Evolutionary conservation across 2,113 vertebrate genomes (phyloP), one percentile per base, ranked within the genome.

Genomic region (Amblyornis subalaris): DNA sequence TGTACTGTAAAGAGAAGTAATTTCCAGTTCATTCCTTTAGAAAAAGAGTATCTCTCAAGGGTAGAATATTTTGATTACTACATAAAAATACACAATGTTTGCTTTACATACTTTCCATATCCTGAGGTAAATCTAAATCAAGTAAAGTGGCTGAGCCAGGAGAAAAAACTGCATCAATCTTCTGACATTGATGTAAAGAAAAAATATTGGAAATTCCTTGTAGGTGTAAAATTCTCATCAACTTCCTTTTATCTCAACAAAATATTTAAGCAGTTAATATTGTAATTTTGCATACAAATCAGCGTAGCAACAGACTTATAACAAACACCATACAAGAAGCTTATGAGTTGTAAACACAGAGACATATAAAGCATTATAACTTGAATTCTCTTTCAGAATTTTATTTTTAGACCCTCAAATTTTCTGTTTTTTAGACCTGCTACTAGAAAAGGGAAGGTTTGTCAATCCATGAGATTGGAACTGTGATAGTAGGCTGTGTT

Each of bases 61-160:
- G 40, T 62, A 94, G 54, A 93, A 50, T 73, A 90, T 90, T 95
- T 90, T 81, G 45, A 73, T 85, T 82, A 33, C 33, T 91, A 24
- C 40, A 85, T 82, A 84, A 92, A 86, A 94, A 79, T 55, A 61
- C 16, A 55, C 10, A 55, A 29, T 54, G 13, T 36, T 95, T 88
- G 14, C 57, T 85, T 91, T 69, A 87, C 45, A 80, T 75, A 60
- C 10, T 86, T 28, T 42, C 24, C 13, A 24, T 65, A 38, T 44
- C 17, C 61, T 54, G n/a, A 66, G 24, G 17, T 86, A 93, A 89
- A 94, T 86, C 40, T 79, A 71, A 92, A 88, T 60, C 24, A 51
- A 40, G 29, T 40, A n/a, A 91, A 87, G 40, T 69, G 42, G 15
- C 42, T 94, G 53, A 94, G 15, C 19, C 47, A 85, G 23, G 19